Base-by-base conservation (phyloP, 2,113 vertebrate genomes). In the Halichoerus grypus region DNA sequence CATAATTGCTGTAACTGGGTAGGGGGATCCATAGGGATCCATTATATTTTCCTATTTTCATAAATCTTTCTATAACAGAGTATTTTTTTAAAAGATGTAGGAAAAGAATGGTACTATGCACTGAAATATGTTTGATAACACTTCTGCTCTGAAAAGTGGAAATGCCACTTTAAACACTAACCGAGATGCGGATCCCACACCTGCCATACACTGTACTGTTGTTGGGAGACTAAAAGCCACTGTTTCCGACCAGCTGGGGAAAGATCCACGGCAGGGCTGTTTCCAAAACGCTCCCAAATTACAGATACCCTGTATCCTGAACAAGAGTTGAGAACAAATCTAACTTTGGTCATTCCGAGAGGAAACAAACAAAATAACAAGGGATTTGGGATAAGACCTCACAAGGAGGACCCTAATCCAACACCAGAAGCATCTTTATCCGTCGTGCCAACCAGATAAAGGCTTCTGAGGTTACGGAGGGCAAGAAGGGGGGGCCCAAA, bases 381-480 rank as follows among this genome's bases (percentile, higher is more conserved):
- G 28, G 13, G 63, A 51, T 80, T 74, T 83, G 39, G n/a, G 49
- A 21, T 81, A 97, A 93, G 67, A 91, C 13, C 57, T 81, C 79
- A 81, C 61, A 89, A 69, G 42, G 49, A 97, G 15, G 16, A 85
- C 21, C 36, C 82, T 83, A 88, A 79, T 69, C 12, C 81, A 69
- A 94, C 79, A 84, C n/a, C 65, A 89, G 42, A 91, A 53, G 57
- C 88, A 57, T 95, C 89, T 92, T 74, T 55, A 85, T n/a, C 69
- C 53, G 46, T n/a, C 10, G 3, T 12, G 36, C 39, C 88, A 93
- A 72, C 19, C n/a, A 65, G 19, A 57, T 36, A 42, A 89, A 72
- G 0, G 6, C 59, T 81, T 81, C 39, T 4, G 2, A 80, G 51
- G 10, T 61, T 36, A 33, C 4, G 9, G 10, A 24, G 39, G 57